Evolutionary conservation across 2,888 invertebrate genomes (phyloP).

Genomic region (Eupithecia subfuscata): DNA sequence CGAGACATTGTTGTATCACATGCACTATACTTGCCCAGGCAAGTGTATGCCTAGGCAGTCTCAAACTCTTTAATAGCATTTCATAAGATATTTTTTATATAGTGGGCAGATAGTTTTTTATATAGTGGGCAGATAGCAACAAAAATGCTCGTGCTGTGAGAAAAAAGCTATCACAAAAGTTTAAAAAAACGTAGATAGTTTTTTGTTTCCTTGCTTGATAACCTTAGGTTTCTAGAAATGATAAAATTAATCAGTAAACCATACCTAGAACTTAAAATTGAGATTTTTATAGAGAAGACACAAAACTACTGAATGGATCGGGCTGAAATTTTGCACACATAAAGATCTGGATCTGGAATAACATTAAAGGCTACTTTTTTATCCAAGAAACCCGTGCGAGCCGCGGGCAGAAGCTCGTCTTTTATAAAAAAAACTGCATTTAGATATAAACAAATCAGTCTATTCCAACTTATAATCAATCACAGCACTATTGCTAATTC

Average conservation of each 20-base stretch:
- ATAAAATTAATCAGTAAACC: slow-evolving; percentile 6
- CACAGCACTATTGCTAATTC: slow-evolving; percentile 37
- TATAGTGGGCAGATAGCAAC: not conserved
- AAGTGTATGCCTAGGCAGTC: no score
- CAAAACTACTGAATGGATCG: no score
- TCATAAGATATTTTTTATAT: no score
- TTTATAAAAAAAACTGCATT: slow-evolving; percentile 15
- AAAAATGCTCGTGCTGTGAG: not conserved
- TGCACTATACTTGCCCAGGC: no score
- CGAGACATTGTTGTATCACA: no score
- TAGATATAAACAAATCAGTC: slow-evolving; percentile 30
- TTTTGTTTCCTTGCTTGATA: not conserved
- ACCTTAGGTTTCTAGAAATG: slow-evolving; percentile 8
- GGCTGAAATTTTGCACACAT: no score
- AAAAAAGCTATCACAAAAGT: not conserved
- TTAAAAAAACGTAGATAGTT: not conserved
- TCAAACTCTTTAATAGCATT: not conserved
- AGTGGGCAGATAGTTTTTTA: not conserved
- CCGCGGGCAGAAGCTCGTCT: no score
- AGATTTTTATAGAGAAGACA: not conserved
- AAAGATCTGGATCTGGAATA: no score
- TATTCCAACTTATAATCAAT: slow-evolving; percentile 40
- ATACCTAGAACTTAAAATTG: not conserved
- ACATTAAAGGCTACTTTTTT: no score
- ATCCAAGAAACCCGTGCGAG: no score